Base-by-base conservation (phyloP, 2,888 invertebrate genomes). In the Mesochorus sp. region DNA sequence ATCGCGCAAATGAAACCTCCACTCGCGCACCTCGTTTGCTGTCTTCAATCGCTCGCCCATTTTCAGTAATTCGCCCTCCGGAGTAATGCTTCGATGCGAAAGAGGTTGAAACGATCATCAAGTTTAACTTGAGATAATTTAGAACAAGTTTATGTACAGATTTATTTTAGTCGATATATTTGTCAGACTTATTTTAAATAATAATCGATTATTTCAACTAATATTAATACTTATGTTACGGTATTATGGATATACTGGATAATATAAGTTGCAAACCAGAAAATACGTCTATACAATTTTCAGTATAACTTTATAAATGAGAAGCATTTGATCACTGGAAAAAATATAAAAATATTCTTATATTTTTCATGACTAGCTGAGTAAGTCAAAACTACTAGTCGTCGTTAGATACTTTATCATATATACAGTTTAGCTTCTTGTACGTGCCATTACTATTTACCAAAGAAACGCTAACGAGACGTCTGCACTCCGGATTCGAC, bases 401-500 rank as follows among this genome's bases (percentile, higher is more conserved):
- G n/a, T n/a, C n/a, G n/a, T n/a, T n/a, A n/a, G n/a, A n/a, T n/a
- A n/a, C n/a, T 39, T 39, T 4, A 39, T 12, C 39, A 44, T 6
- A 26, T 26, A 49, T 49, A 49, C 12, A n/a, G 26, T 3, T 24
- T 49, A 49, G 24, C 26, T 49, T 49, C 49, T 26, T 49, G n/a
- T 12, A 12, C 26, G 26, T 49, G 19, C 5, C 12, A 44, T 62
- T 62, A 21, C 42, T 71, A 71, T 71, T 47, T 47, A 6, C 26
- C 26, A 10, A 26, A 49, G 26, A 55, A 72, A 62, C 24, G 62
- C 24, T 39, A 21, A 34, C 44, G 62, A 55, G 62, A 72, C 53
- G 14, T 53, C 28, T 53, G 28, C 14, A 28, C 47, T 47, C 21
- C 5, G 47, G 28, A 37, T 49, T 34, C 8, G 34, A 64, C 62